Conservation (phyloP, 2,888 invertebrate genomes). For the Orthosia cruda region DNA sequence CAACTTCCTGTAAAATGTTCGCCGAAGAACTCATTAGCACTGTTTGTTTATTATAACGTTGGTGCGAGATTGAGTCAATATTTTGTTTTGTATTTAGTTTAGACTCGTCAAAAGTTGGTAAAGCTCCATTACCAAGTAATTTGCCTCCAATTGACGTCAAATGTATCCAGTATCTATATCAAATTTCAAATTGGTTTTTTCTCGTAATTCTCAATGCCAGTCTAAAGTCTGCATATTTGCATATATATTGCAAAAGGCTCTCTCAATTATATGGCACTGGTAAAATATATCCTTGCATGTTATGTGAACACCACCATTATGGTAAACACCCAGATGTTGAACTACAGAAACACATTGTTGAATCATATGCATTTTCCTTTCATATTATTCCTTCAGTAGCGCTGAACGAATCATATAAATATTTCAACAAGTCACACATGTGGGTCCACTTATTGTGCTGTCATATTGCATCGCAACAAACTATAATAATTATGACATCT, state of each 20-base stretch:
- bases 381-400: conserved; percentile 2
- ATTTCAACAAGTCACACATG: conserved; percentile 10
- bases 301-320: neutral
- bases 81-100: neutral
- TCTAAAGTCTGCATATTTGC: neutral
- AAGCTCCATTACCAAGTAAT: neutral
- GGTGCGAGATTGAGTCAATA: neutral
- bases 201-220: neutral
- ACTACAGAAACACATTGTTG: neutral
- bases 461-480: conserved; percentile 16
- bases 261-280: no score
- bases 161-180: neutral
- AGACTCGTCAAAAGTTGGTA: neutral
- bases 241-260: neutral
- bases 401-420: conserved; percentile 9
- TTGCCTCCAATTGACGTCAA: neutral
- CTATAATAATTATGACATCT: conserved; percentile 10
- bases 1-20: conserved; percentile 20
- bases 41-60: neutral
- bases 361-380: conserved; percentile 1
- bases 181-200: neutral
- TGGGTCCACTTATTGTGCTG: neutral
- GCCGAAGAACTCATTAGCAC: conserved; percentile 17
- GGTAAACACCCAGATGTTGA: neutral
- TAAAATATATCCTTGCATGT: no score